A percentile compares a stretch with the other conserved stretches of the same genome.
phyloP scores from a whole-genome alignment of 1,140 invertebrate genomes.

The Rhynchophorus ferrugineus region DNA sequence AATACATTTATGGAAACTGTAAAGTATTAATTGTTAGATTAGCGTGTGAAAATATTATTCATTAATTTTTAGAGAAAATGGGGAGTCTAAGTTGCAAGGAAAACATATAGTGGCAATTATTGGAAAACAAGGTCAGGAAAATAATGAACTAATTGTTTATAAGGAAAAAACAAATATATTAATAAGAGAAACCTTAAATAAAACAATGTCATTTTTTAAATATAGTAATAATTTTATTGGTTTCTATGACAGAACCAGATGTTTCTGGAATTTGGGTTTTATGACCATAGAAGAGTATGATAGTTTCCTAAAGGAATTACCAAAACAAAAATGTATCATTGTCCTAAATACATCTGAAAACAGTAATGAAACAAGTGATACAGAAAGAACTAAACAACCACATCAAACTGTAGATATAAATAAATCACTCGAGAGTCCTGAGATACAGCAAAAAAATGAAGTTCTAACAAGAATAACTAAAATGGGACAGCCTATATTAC shows the following conservation, averaged over 20 bases:
- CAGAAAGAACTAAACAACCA: neutral
- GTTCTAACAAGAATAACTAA: conserved; percentile 18
- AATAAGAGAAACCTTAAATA: conserved; percentile 4
- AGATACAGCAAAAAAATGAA: conserved; percentile 7
- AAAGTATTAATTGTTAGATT: conserved; percentile 2
- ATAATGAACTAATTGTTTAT: conserved; percentile 15
- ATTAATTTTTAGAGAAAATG: conserved; percentile 14
- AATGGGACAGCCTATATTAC: conserved; percentile 15
- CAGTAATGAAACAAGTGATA: neutral
- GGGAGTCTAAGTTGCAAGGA: conserved; percentile 5
- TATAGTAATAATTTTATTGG: conserved; percentile 14
- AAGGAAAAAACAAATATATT: conserved; percentile 15
- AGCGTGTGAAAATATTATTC: neutral
- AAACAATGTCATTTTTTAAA: conserved; percentile 3
- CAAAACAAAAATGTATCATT: conserved; percentile 5
- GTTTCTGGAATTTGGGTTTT: conserved; percentile 16
- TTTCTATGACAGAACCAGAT: conserved; percentile 7
- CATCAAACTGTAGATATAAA: no score
- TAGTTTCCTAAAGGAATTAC: conserved; percentile 6
- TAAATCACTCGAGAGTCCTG: no score
- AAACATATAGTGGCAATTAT: conserved; percentile 16
- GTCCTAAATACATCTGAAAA: conserved; percentile 4
- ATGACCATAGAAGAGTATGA: conserved; percentile 1
- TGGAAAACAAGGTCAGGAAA: neutral
- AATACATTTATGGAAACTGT: conserved; percentile 16